Evolutionary conservation across 2,797 vertebrate genomes (phyloP), one percentile per base, ranked within the genome.

Genomic region (Vultur gryphus): DNA sequence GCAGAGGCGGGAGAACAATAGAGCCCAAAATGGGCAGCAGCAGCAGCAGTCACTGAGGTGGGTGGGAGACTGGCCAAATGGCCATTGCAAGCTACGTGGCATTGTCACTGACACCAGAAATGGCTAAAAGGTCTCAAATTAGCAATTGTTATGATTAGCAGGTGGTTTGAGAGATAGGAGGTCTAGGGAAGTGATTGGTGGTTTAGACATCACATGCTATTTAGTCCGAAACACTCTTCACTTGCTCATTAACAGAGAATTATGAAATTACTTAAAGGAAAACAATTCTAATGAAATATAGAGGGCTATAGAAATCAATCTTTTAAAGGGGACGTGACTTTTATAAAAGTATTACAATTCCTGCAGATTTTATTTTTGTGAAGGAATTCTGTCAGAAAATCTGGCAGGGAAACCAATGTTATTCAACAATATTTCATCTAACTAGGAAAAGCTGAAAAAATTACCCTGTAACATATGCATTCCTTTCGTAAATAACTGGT

Each of bases 1-100:
- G 98, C 98, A 98, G 96, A 97, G 97, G 97, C 94, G 2, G 86
- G 93, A 98, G 98, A 98, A 98, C 98, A 98, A 98, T 98, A 98
- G 98, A 97, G 97, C 97, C 95, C 95, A 94, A 96, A 97, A 97
- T 97, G 97, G 98, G 97, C 98, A 98, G 96, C 97, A 92, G 95
- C 97, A 93, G 93, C 82, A 8, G 94, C 94, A 95, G 97, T 82
- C 73, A 18, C 95, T 76, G 97, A 94, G 91, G 83, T 97, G 97
- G 96, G 93, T 97, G 94, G 96, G 97, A 98, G 94, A 95, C 96
- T 96, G 97, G 97, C 96, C 98, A 98, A 97, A 95, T 97, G 97
- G 95, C 96, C 96, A 86, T 41, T 97, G 96, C 97, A 95, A 87
- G 93, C 95, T 97, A 64, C 9, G 19, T 78, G 87, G 97, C 87